These are phyloP conservation scores for Athetis lepigone DNA, from an alignment of 2,888 invertebrate genomes.

Conservation along the genomic window DNA sequence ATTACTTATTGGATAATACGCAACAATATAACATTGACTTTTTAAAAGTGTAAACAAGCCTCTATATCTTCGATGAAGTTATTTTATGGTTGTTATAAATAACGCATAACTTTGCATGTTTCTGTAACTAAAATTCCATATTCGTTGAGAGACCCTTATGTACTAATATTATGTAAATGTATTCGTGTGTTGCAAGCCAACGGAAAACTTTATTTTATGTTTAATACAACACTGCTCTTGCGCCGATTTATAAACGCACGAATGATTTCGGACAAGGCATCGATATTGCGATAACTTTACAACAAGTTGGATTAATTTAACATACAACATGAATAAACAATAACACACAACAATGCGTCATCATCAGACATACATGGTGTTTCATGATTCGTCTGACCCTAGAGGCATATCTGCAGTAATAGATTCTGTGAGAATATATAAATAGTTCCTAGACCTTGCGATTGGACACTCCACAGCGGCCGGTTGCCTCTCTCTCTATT, in stretches of 20 bases:
- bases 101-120: conserved; percentile 26
- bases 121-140: conserved; percentile 27
- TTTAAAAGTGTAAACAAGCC: conserved; percentile 21
- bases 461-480: conserved; percentile 64
- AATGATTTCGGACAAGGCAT: conserved; percentile 33
- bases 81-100: conserved; percentile 29
- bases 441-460: conserved; percentile 71
- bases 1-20: conserved; percentile 3
- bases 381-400: conserved; percentile 49
- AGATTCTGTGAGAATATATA: conserved; percentile 50
- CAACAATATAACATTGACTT: conserved; percentile 1
- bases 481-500: conserved; percentile 79
- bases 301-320: conserved; percentile 28
- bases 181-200: conserved; percentile 2
- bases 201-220: conserved; percentile 13
- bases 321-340: conserved; percentile 25
- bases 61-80: conserved; percentile 28
- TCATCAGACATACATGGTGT: conserved; percentile 53
- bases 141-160: conserved; percentile 1
- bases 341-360: conserved; percentile 31
- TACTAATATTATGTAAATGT: conserved; percentile 29
- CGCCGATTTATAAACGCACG: conserved; percentile 16
- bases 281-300: conserved; percentile 26
- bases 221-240: conserved; percentile 13
- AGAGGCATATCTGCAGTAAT: conserved; percentile 38